phyloP scores from a whole-genome alignment of 2,797 vertebrate species.

The Xenopus petersii region DNA sequence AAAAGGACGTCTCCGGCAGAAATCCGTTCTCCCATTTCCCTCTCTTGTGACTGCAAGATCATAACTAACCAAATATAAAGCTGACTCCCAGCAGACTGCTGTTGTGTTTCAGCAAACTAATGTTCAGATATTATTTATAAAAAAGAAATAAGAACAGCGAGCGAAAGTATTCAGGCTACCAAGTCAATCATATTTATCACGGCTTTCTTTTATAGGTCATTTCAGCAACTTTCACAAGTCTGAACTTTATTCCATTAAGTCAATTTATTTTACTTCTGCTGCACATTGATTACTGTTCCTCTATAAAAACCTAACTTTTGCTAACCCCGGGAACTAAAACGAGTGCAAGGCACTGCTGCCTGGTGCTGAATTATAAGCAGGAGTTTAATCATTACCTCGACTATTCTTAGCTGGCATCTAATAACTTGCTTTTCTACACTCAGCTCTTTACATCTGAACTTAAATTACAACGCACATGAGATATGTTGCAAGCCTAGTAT shows the following conservation, averaged over 20 bases:
- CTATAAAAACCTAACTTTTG: conserved; percentile 38
- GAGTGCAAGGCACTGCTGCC: conserved; percentile 30
- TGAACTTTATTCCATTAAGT: conserved; percentile 43
- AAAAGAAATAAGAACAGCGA: conserved; percentile 8
- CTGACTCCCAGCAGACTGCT: background rate
- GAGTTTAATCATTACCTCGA: conserved; percentile 43
- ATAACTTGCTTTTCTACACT: conserved; percentile 44
- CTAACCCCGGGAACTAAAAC: conserved; percentile 39
- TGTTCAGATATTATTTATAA: conserved; percentile 26
- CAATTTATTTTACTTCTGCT: conserved; percentile 45
- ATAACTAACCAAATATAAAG: conserved; percentile 38
- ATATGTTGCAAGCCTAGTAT: too few relatives aligned
- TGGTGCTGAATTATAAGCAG: conserved; percentile 41
- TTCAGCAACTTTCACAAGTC: conserved; percentile 30
- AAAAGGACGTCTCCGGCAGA: conserved; percentile 9
- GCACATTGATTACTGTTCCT: conserved; percentile 37
- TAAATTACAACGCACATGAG: conserved; percentile 24
- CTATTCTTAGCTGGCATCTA: conserved; percentile 46
- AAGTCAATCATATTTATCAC: conserved; percentile 25
- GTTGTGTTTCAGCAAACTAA: conserved; percentile 25
- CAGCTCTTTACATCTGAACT: conserved; percentile 33
- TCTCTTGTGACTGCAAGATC: conserved; percentile 20
- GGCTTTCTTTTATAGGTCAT: conserved; percentile 35
- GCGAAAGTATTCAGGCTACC: background rate
- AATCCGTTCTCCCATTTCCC: conserved; percentile 14